Base-by-base conservation (phyloP, 2,113 vertebrate genomes). In the Dasyurus viverrinus region DNA sequence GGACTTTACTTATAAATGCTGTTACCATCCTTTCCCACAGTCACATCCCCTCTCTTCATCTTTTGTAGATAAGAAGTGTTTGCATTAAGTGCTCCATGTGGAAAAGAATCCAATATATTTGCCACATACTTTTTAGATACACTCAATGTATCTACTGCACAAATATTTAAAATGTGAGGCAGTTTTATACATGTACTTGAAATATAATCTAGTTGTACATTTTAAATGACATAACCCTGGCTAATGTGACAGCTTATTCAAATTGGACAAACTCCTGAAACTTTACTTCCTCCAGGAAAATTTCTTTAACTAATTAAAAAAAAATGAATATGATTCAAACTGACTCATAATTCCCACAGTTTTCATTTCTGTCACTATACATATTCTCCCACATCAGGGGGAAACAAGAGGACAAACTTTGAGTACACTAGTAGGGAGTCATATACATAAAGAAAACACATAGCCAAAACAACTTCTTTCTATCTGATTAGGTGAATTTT, bases 61-160 rank as follows among this genome's bases (percentile, higher is more conserved):
- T 90, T 7, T 10, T 92, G 53, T 3, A 0, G 90, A 94, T 3
- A 52, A 36, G 89, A 3, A 2, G 27, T 94, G 89, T 14, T 96
- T 57, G 0, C 89, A 92, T 53, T 47, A n/a, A 53, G 16, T 95
- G 91, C 93, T 92, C 53, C 54, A 54, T 14, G 6, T 12, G 91
- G 95, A 98, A 97, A 97, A 93, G 89, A 95, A 96, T 92, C 36
- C 30, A 90, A 11, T 97, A 94, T 2, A 89, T 96, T 98, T 97
- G 94, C 94, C 96, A 68, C 24, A 53, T 95, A 94, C 94, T 98
- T 96, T 92, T 89, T 53, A 97, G 89, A 93, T 96, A 97, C 2
- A 91, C 22, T 95, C 16, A 97, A 84, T 95, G 92, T 97, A 97
- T 92, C 7, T 5, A 50, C 90, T 95, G 54, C 92, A 96, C 50